Base-by-base conservation (phyloP, 2,888 invertebrate genomes). In the Platycheirus rosarum region DNA sequence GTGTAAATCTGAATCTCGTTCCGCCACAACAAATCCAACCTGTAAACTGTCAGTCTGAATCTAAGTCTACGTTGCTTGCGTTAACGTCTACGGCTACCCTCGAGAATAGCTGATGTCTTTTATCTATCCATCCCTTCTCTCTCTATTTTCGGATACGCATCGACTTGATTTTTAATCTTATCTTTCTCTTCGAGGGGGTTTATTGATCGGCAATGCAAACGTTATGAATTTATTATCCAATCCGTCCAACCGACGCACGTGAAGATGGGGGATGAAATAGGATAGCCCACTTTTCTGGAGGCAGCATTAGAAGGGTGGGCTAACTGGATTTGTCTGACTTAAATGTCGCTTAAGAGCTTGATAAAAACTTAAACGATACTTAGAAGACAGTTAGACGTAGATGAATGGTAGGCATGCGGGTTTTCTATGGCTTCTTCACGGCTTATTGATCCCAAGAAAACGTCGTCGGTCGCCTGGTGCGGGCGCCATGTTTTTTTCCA, bases 281-380 rank as follows among this genome's bases (percentile, higher is more conserved):
- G 29, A 71, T 65, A 35, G 11, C 26, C 26, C n/a, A 46, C 16
- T 46, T 11, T 20, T 7, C 8, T 46, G 20, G 3, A 46, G 13
- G 11, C 29, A 46, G n/a, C 18, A 44, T 7, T 18, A 20, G 8
- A 23, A 11, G 29, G 16, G 16, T n/a, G 23, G 37, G 14, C 57
- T 80, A 74, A 78, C 65, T 74, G 73, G 74, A 78, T 78, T 73
- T 78, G 51, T 65, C 42, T 37, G 57, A 48, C 69, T 84, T 78
- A 73, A 73, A 73, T 69, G 62, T 48, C 53, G 46, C 71, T 73
- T 76, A 69, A 68, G 60, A 77, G 42, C 51, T 62, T 44, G 66
- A 57, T 73, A 62, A 75, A 63, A 74, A 69, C 48, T 60, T 74
- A 69, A 73, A 78, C 57, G 76, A 63, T 66, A 51, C 23, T 55